These are phyloP conservation scores for Nematopogon swammerdamellus DNA, from an alignment of 2,888 invertebrate species.

Conservation along the genomic window DNA sequence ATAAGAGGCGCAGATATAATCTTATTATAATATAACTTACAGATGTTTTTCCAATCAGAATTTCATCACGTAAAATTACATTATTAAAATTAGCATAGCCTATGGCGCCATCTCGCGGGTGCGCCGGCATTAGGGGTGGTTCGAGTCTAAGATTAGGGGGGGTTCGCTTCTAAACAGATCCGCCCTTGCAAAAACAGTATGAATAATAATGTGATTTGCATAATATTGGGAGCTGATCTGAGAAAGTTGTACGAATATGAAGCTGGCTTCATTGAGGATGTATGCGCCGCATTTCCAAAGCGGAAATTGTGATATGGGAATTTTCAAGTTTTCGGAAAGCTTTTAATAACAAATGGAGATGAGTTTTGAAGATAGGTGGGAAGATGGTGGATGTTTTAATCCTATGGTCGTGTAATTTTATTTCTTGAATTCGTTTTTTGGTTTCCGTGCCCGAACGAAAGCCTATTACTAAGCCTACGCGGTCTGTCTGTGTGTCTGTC, in stretches of 20 bases:
- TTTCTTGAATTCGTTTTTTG: too few species aligned
- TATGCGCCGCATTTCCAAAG: not conserved
- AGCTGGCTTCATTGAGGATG: not conserved
- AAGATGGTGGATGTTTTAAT: too few species aligned
- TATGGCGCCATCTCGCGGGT: conserved; percentile 41
- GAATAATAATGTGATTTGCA: conserved; percentile 54
- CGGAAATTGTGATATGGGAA: not conserved
- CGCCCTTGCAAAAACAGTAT: conserved; percentile 52
- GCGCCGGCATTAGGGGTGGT: not conserved
- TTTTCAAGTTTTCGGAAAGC: too few species aligned
- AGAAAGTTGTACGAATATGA: conserved; percentile 14
- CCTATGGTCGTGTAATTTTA: too few species aligned
- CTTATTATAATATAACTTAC: conserved; percentile 48
- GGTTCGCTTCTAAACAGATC: conserved; percentile 25
- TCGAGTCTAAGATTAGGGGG: conserved; percentile 38
- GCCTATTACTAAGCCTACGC: too few species aligned
- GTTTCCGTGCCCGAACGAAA: too few species aligned
- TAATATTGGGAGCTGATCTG: conserved; percentile 41
- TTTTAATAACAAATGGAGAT: too few species aligned
- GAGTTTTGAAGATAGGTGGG: too few species aligned
- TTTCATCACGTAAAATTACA: conserved; percentile 46
- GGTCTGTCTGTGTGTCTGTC: too few species aligned
- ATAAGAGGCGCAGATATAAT: conserved; percentile 32
- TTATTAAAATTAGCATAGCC: conserved; percentile 51
- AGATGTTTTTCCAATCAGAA: conserved; percentile 50